Conservation (phyloP, 2,797 vertebrate species). For the Parauchenoglanis ngamensis region DNA sequence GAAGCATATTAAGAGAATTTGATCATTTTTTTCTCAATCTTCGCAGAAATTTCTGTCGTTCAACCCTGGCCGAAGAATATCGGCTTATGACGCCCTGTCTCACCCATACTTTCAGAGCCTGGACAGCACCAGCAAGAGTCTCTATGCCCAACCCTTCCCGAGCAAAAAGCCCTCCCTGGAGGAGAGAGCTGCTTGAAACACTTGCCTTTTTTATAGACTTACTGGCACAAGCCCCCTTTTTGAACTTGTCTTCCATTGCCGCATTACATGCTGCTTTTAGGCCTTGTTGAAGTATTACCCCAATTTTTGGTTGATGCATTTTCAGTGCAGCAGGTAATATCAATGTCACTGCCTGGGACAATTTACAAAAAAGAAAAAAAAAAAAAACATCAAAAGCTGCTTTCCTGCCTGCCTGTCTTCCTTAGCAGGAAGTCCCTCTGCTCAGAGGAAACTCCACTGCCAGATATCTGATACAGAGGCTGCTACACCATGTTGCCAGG, state of each 20-base stretch:
- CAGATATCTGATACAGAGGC: constrained; percentile 45
- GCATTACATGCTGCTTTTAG: constrained; percentile 77
- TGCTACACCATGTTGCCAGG: constrained; percentile 44
- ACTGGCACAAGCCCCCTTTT: constrained; percentile 23
- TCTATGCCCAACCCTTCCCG: constrained; percentile 82
- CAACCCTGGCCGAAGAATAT: constrained; percentile 94
- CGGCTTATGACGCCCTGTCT: constrained; percentile 90
- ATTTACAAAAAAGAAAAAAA: constrained; percentile 34
- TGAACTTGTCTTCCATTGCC: constrained; percentile 63
- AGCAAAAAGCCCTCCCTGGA: constrained; percentile 86
- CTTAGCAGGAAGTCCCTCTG: constrained; percentile 51
- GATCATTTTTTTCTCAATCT: constrained; percentile 29
- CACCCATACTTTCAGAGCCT: constrained; percentile 94
- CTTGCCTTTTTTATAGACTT: constrained; percentile 42
- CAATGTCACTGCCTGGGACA: constrained; percentile 63
- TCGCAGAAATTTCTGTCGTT: constrained; percentile 94
- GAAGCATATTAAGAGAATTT: background rate
- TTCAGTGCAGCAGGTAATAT: constrained; percentile 44
- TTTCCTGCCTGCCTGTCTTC: constrained; percentile 79
- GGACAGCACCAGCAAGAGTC: constrained; percentile 87
- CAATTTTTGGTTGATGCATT: constrained; percentile 44
- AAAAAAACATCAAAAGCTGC: constrained; percentile 76
- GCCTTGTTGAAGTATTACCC: constrained; percentile 39
- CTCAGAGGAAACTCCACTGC: constrained; percentile 61
- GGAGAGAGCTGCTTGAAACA: constrained; percentile 84